Evolutionary conservation across 2,888 invertebrate species (phyloP), one percentile per base, ranked within the genome.

Genomic region (Eupeodes luniger): DNA sequence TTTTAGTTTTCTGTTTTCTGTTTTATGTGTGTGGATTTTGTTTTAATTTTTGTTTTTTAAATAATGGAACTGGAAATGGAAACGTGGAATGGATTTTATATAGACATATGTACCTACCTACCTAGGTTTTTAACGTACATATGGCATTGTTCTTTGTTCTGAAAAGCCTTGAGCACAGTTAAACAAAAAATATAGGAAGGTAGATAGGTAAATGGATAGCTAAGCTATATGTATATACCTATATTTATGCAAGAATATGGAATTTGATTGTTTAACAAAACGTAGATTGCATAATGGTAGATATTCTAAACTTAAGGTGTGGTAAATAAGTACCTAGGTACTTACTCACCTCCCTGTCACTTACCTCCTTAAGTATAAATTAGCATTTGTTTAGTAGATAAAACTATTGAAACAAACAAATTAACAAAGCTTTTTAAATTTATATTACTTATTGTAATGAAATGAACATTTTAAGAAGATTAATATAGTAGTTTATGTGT

Each of bases 131-230:
- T 34, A 1, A 27, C 27, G 2, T 55, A 55, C 10, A 16, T 12
- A 53, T 69, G 69, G 16, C 70, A 47, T 72, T 72, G 72, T 72
- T 70, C 70, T 70, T 55, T 70, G 5, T 51, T 66, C 0, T 12
- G 40, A 55, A 70, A 14, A 70, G 55, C 55, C 70, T 70, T 70
- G 70, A 55, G 70, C 53, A 10, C 49, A 62, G 16, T 16, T 14
- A 10, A 27, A 27, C 27, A 27, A 27, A 27, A 40, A 40, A 40
- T 40, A 40, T 40, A 27, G 27, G 27, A 27, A 27, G 27, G 3
- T 40, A 40, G 9, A 5, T 40, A 40, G 40, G 9, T 40, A 40
- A 40, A 9, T 40, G 5, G 9, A 9, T 40, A 40, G 40, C 6
- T 27, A 27, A 27, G 27, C 27, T 27, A 27, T 40, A 40, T 40